Evolutionary conservation across 2,113 vertebrate species (phyloP).

Genomic region (Actinemys pallida): DNA sequence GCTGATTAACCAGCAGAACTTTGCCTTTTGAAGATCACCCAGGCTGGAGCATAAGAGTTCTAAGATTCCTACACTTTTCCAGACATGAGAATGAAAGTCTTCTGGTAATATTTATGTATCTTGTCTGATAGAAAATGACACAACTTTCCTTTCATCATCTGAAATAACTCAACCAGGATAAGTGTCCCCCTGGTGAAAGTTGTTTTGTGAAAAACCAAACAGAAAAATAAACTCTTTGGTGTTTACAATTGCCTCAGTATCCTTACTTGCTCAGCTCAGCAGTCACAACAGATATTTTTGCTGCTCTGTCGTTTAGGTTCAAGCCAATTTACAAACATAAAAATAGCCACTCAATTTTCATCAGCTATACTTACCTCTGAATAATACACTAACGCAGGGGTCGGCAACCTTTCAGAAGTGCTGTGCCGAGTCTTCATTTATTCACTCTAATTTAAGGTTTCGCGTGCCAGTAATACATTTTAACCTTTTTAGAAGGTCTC

Average conservation of each 20-base stretch:
- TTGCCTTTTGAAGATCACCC: too few species aligned
- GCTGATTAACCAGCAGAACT: background rate
- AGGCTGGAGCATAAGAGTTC: background rate
- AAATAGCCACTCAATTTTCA: background rate
- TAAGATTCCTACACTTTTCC: background rate
- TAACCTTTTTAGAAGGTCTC: too few species aligned
- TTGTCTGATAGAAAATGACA: constrained; percentile 38
- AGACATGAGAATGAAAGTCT: constrained; percentile 7
- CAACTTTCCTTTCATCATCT: constrained; percentile 39
- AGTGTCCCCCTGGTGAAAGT: constrained; percentile 19
- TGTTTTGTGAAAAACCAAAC: constrained; percentile 20
- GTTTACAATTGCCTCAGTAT: background rate
- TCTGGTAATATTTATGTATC: constrained; percentile 11
- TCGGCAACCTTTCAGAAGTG: too few species aligned
- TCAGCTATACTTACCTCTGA: background rate
- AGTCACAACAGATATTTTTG: background rate
- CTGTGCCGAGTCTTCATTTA: too few species aligned
- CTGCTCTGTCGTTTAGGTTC: background rate
- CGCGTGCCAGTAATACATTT: too few species aligned
- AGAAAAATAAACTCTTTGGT: background rate
- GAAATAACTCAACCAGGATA: constrained; percentile 22
- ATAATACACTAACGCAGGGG: background rate
- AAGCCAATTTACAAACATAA: background rate
- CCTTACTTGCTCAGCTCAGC: constrained; percentile 31
- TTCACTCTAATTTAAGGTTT: too few species aligned